Conservation (phyloP, 2,113 vertebrate species). For the Scopus umbretta region DNA sequence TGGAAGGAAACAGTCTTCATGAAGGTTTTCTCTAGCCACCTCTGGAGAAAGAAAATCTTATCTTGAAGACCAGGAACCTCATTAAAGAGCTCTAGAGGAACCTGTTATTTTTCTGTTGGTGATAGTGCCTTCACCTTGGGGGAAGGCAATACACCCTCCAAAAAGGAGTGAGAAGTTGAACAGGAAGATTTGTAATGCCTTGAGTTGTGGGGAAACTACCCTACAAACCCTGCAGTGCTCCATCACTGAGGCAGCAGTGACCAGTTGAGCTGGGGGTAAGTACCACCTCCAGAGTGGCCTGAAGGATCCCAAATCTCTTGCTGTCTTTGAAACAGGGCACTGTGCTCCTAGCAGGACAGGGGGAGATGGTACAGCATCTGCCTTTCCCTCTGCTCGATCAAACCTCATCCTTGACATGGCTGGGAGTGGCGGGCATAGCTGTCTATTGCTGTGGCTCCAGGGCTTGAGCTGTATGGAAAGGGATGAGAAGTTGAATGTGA, state of each 20-base stretch:
- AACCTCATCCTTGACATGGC: fast-evolving
- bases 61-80: background rate
- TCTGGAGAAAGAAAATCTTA: background rate
- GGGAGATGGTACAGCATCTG: background rate
- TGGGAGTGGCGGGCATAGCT: background rate
- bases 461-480: fast-evolving
- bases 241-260: background rate
- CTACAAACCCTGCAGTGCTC: background rate
- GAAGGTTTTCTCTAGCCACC: background rate
- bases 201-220: background rate
- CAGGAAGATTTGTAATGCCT: background rate
- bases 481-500: background rate
- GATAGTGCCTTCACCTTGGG: background rate
- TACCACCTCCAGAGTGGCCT: background rate
- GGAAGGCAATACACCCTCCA: background rate
- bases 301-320: background rate
- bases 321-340: background rate
- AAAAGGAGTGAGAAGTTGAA: background rate
- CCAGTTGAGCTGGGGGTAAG: background rate
- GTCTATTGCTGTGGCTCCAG: fast-evolving
- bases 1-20: background rate
- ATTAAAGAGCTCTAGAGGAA: background rate
- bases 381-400: background rate
- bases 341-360: background rate
- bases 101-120: background rate